Conservation (phyloP, 2,797 vertebrate species). For the Pseudopleuronectes americanus region DNA sequence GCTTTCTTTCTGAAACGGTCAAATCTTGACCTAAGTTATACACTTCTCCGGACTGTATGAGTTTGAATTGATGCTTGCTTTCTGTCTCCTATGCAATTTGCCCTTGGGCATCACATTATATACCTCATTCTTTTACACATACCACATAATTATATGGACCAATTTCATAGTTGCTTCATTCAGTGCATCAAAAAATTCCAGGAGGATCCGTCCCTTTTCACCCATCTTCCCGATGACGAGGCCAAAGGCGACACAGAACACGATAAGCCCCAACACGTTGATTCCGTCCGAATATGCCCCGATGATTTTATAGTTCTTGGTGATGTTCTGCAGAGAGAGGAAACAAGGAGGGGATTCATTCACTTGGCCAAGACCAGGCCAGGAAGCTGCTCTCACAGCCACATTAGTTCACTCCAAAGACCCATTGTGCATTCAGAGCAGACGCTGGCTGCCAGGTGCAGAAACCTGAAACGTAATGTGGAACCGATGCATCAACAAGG, state of each 20-base stretch:
- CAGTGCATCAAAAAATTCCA: constrained; percentile 96
- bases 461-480: constrained; percentile 42
- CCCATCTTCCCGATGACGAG: constrained; percentile 99
- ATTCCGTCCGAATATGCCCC: constrained; percentile 92
- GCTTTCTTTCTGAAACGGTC: too few relatives aligned
- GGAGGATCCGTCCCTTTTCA: constrained; percentile 92
- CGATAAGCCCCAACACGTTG: constrained; percentile 94
- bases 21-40: too few relatives aligned
- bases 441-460: constrained; percentile 31
- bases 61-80: not conserved
- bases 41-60: too few relatives aligned
- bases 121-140: constrained; percentile 57
- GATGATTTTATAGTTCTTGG: constrained; percentile 90
- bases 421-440: constrained; percentile 35
- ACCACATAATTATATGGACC: constrained; percentile 99
- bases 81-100: not conserved
- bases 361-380: not conserved
- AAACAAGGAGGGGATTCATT: constrained; percentile 26
- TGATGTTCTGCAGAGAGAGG: constrained; percentile 87
- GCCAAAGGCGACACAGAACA: constrained; percentile 96
- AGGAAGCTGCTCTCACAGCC: constrained; percentile 40
- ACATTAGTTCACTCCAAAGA: constrained; percentile 48
- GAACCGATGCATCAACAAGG: constrained; percentile 25
- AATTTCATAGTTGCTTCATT: constrained; percentile 98
- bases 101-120: not conserved